A percentile compares a stretch with the other conserved stretches of the same genome.
phyloP scores from a whole-genome alignment of 2,888 invertebrate genomes.

The Amphipyra berbera region DNA sequence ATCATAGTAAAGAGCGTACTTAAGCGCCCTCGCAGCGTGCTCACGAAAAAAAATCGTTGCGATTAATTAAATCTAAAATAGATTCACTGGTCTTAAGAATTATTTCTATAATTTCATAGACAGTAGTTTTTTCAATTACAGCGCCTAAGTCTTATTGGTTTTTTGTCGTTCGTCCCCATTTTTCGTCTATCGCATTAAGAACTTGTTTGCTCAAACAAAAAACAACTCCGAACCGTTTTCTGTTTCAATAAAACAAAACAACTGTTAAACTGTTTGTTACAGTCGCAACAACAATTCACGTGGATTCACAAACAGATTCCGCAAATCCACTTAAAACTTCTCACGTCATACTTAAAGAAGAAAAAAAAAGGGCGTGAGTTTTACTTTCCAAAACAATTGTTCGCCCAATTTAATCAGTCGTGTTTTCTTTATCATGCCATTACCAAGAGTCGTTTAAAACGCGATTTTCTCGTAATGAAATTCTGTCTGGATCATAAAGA shows the following conservation, averaged over 20 bases:
- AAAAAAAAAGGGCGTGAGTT: constrained; percentile 30
- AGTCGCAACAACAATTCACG: constrained; percentile 3
- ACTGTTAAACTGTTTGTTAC: constrained; percentile 9
- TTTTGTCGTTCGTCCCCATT: too few species aligned
- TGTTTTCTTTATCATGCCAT: constrained; percentile 60
- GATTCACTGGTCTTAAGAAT: too few species aligned
- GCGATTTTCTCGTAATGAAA: constrained; percentile 73
- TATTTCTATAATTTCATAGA: too few species aligned
- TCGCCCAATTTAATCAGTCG: constrained; percentile 56
- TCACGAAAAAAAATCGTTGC: too few species aligned
- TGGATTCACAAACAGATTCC: constrained; percentile 16
- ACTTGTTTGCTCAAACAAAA: neutral
- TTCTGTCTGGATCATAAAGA: constrained; percentile 72
- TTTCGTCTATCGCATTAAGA: too few species aligned
- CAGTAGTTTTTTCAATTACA: too few species aligned
- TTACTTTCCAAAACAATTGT: constrained; percentile 44
- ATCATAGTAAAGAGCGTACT: too few species aligned
- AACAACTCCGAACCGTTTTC: neutral
- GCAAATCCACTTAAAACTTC: constrained; percentile 48
- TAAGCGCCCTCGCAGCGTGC: too few species aligned
- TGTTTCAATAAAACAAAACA: constrained; percentile 1
- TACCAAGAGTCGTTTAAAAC: constrained; percentile 64
- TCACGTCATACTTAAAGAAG: constrained; percentile 23
- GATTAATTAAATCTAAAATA: too few species aligned
- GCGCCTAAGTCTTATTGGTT: too few species aligned